Evolutionary conservation across 2,113 vertebrate species (phyloP).

Genomic region (Hippoglossus stenolepis): DNA sequence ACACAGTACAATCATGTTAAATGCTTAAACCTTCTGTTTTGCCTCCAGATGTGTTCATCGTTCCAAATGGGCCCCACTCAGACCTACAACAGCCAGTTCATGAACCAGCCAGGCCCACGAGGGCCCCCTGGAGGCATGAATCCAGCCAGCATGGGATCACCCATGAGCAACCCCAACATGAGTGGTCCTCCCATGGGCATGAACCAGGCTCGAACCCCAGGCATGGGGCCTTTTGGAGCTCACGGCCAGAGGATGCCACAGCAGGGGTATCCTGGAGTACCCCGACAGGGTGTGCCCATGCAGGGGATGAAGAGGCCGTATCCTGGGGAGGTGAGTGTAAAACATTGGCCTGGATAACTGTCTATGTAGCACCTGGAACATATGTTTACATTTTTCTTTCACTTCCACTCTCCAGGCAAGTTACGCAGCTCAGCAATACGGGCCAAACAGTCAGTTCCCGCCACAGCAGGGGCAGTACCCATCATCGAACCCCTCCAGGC

Average conservation of each 20-base stretch:
- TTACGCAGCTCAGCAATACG: constrained; percentile 97
- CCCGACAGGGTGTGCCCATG: constrained; percentile 92
- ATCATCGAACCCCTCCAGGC: constrained; percentile 90
- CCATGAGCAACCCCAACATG: constrained; percentile 93
- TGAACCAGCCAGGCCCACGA: constrained; percentile 96
- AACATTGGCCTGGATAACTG: neutral
- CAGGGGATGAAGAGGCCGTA: constrained; percentile 97
- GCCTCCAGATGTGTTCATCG: constrained; percentile 96
- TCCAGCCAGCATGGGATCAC: constrained; percentile 90
- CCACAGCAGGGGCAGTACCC: constrained; percentile 96
- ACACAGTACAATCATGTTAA: constrained; percentile 7
- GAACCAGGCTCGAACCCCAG: constrained; percentile 93
- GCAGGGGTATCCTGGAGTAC: constrained; percentile 93
- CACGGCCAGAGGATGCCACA: constrained; percentile 97
- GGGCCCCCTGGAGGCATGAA: constrained; percentile 96
- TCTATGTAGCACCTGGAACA: neutral
- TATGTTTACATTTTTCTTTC: neutral
- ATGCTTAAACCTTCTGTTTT: constrained; percentile 52
- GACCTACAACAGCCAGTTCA: constrained; percentile 98
- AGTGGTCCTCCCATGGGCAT: constrained; percentile 96
- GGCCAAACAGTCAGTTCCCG: constrained; percentile 97
- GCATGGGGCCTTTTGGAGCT: constrained; percentile 92
- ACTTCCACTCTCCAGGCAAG: constrained; percentile 83
- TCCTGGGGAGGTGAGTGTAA: constrained; percentile 91
- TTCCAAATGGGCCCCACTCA: constrained; percentile 99